Percentiles rank a stretch among this genome's conserved stretches.
Conservation (phyloP, 1,140 invertebrate species). For the Lepidurus packardi region DNA sequence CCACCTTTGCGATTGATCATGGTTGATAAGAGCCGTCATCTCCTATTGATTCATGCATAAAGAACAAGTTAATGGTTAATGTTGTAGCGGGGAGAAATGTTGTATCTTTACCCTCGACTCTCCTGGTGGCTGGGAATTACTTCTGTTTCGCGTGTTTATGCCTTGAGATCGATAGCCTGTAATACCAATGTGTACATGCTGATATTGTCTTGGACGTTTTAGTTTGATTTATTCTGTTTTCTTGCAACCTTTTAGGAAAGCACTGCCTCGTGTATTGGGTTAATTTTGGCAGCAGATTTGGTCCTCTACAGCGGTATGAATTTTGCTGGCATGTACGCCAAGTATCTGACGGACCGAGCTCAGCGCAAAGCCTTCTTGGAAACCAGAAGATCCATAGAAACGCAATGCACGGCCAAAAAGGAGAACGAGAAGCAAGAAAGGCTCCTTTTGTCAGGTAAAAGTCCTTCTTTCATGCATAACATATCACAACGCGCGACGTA, state of each 20-base stretch:
- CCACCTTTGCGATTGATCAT: neutral
- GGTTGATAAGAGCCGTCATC: neutral
- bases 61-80: neutral
- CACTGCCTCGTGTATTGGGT: conserved; percentile 51
- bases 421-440: conserved; percentile 95
- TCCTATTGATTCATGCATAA: neutral
- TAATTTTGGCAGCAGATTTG: conserved; percentile 66
- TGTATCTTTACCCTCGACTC: neutral
- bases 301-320: conserved; percentile 81
- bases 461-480: conserved; percentile 31
- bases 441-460: conserved; percentile 69
- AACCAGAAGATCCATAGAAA: conserved; percentile 90
- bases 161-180: neutral
- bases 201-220: neutral
- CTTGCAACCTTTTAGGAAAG: neutral
- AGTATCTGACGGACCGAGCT: conserved; percentile 89
- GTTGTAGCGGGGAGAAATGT: neutral
- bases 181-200: neutral
- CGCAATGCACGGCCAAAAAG: conserved; percentile 81
- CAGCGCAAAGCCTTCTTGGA: conserved; percentile 94
- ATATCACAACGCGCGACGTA: too few relatives aligned
- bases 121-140: neutral
- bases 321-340: conserved; percentile 92
- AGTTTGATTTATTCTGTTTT: neutral
- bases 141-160: neutral